Evolutionary conservation across 2,113 vertebrate species (phyloP).

Genomic region (Calidris pugnax): DNA sequence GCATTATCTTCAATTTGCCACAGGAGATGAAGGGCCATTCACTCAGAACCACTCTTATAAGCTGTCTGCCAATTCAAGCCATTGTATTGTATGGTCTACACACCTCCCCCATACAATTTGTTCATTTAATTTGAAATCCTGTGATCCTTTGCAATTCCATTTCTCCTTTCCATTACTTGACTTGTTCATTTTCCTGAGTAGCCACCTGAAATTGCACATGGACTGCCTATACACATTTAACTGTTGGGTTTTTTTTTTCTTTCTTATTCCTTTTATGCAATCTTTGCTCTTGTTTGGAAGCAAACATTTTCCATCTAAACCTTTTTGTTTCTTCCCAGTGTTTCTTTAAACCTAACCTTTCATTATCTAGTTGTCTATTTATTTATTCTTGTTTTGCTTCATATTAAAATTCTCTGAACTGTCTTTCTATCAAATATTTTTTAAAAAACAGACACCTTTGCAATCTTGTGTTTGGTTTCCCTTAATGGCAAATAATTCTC

Average conservation of each 20-base stretch:
- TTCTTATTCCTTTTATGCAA: not conserved
- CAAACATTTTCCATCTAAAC: not conserved
- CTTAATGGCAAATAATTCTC: not conserved
- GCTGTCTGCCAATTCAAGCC: not conserved
- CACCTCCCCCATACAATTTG: not conserved
- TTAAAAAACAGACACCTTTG: not conserved
- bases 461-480: not conserved
- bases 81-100: not conserved
- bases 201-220: not conserved
- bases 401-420: not conserved
- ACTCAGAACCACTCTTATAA: conserved; percentile 6
- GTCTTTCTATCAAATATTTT: not conserved
- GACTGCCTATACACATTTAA: not conserved
- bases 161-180: conserved; percentile 26
- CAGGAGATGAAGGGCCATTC: conserved; percentile 26
- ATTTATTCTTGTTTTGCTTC: not conserved
- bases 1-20: conserved; percentile 41
- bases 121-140: conserved; percentile 43
- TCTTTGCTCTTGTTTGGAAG: not conserved
- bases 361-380: not conserved
- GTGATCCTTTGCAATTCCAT: conserved; percentile 9
- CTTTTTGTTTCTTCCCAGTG: not conserved
- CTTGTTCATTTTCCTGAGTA: conserved; percentile 11
- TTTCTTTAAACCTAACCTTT: not conserved
- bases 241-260: not conserved